Evolutionary conservation across 1,140 invertebrate genomes (phyloP), one percentile per base, ranked within the genome.

Genomic region (Agrilus planipennis): DNA sequence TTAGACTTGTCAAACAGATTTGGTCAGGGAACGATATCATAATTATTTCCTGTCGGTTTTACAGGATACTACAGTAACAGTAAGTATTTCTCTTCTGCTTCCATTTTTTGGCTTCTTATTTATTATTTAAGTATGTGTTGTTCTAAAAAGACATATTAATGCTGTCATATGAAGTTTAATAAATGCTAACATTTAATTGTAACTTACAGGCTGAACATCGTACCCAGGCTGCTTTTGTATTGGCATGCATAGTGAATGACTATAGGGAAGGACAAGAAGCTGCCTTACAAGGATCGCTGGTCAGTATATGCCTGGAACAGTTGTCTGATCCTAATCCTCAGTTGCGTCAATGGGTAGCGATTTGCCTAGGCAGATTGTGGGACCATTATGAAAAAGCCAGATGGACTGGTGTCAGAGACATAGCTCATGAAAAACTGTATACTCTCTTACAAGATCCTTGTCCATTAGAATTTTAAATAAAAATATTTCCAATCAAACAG

Each of bases 341-440:
- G 34, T 64, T 96, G 14, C 70, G 88, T 20, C 84, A 90, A 60
- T 98, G 94, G 94, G 68, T 95, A 29, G 84, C 88, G 42, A 79
- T 98, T 32, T 91, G 87, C 58, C 71, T 99, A 34, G 91, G 87
- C n/a, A 71, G 88, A 57, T 72, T 94, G 19, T 99, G 94, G 95
- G 79, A 84, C 44, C 81, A 89, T 56, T 94, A 84, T 62, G 88
- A 93, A 55, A 81, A 82, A 57, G 92, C 93, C 15, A 73, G 90
- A 42, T 96, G 93, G 92, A 89, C 86, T 34, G 93, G 90, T 7
- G 92, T 91, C 10, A 69, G 94, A n/a, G 90, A 96, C 59, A 79
- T 81, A 45, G 92, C 93, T 5, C 90, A 95, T 65, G 93, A 97
- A 62, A 95, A 96, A 67, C 70, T 96, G 1, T 87, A 80, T 51